Evolutionary conservation across 2,888 invertebrate species (phyloP).

Genomic region (Dryadula phaetusa): DNA sequence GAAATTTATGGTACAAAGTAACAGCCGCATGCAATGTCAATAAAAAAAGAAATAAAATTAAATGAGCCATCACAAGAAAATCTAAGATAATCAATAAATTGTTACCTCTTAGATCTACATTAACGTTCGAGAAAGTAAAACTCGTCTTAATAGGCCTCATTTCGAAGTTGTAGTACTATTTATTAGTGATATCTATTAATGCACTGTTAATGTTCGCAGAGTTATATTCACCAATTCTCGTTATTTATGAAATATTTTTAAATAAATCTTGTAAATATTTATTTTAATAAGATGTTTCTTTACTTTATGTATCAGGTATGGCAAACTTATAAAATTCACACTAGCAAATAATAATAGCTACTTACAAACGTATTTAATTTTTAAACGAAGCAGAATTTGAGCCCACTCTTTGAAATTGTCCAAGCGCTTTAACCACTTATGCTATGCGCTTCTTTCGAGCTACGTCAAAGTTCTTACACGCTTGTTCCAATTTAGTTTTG

Average conservation of each 20-base stretch:
- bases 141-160: constrained; percentile 8
- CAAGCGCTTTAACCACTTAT: too few relatives aligned
- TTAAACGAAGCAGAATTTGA: too few relatives aligned
- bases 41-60: constrained; percentile 7
- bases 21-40: not conserved
- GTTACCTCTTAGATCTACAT: not conserved
- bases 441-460: too few relatives aligned
- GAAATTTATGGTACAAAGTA: not conserved
- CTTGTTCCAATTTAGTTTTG: too few relatives aligned
- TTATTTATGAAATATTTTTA: constrained; percentile 61
- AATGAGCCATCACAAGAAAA: constrained; percentile 14
- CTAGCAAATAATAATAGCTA: too few relatives aligned
- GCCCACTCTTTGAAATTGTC: too few relatives aligned
- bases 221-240: constrained; percentile 52
- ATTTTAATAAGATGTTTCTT: constrained; percentile 58
- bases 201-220: constrained; percentile 33
- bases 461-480: too few relatives aligned
- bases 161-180: constrained; percentile 35
- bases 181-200: constrained; percentile 32
- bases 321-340: constrained; percentile 46
- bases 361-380: too few relatives aligned
- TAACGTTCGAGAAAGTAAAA: constrained; percentile 1
- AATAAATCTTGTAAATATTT: constrained; percentile 57
- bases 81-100: constrained; percentile 5
- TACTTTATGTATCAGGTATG: constrained; percentile 65